Conservation (phyloP, 2,797 vertebrate genomes). For the Onychomys torridus region DNA sequence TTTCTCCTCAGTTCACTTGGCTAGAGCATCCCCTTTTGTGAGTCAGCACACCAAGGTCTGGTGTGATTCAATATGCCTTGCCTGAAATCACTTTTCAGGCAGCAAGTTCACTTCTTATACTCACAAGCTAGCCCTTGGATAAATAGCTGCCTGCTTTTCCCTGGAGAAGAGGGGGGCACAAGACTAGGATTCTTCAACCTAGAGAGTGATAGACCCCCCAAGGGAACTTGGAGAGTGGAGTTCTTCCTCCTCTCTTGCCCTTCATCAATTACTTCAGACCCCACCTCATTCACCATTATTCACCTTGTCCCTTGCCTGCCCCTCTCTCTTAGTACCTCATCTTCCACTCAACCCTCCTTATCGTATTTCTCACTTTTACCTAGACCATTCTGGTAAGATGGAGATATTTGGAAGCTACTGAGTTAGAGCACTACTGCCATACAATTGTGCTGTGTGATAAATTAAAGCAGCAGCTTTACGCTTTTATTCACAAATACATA, state of each 20-base stretch:
- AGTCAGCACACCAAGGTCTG: conserved; percentile 60
- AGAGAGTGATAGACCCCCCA: conserved; percentile 61
- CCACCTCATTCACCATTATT: conserved; percentile 77
- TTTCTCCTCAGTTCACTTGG: conserved; percentile 62
- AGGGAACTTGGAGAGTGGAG: conserved; percentile 65
- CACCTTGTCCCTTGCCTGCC: conserved; percentile 79
- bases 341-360: conserved; percentile 77
- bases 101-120: conserved; percentile 1
- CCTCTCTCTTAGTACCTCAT: conserved; percentile 83
- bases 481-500: conserved; percentile 19
- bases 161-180: conserved; percentile 50
- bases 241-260: conserved; percentile 70
- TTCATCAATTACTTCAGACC: conserved; percentile 64
- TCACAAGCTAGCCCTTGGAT: conserved; percentile 47
- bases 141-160: conserved; percentile 59
- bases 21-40: conserved; percentile 63
- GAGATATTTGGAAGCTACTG: conserved; percentile 66
- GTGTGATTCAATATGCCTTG: conserved; percentile 51
- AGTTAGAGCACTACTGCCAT: conserved; percentile 69
- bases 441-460: conserved; percentile 53
- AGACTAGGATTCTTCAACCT: conserved; percentile 54
- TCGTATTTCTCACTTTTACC: conserved; percentile 70
- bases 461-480: conserved; percentile 38
- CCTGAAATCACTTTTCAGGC: conserved; percentile 60
- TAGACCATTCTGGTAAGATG: conserved; percentile 75